A percentile compares a stretch with the other conserved stretches of the same genome.
phyloP scores from a whole-genome alignment of 2,888 invertebrate genomes.

The Gonocerus acuteangulatus region DNA sequence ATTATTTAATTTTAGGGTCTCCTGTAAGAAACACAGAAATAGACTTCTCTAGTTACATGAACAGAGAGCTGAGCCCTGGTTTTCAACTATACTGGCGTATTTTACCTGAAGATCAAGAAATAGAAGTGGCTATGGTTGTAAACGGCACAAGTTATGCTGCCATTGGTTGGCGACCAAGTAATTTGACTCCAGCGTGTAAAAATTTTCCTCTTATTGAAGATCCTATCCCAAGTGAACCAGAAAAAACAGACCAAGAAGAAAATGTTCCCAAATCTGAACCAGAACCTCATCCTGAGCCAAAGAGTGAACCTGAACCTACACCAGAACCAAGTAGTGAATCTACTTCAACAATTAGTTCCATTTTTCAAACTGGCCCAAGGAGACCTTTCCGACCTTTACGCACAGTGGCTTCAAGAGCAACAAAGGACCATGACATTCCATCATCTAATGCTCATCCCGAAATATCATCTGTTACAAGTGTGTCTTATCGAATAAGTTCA shows the following conservation, averaged over 20 bases:
- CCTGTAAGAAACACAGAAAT: conserved; percentile 65
- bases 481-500: conserved; percentile 40
- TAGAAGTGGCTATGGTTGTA: conserved; percentile 80
- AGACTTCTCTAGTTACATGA: conserved; percentile 63
- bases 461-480: conserved; percentile 40
- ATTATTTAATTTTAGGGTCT: conserved; percentile 52
- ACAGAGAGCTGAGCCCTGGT: conserved; percentile 62
- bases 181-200: conserved; percentile 65
- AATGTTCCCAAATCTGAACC: conserved; percentile 41
- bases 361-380: conserved; percentile 43
- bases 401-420: conserved; percentile 34
- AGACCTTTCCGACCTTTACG: conserved; percentile 41
- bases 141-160: conserved; percentile 82
- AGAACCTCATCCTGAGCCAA: conserved; percentile 45
- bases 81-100: conserved; percentile 80
- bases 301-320: conserved; percentile 43
- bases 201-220: conserved; percentile 57
- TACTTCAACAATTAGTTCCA: conserved; percentile 39
- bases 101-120: conserved; percentile 70
- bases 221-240: neutral
- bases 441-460: conserved; percentile 30
- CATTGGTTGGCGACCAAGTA: conserved; percentile 84
- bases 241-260: conserved; percentile 32
- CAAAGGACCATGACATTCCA: conserved; percentile 32
- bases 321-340: conserved; percentile 47